Conservation (phyloP, 2,888 invertebrate genomes). For the Fissipunctia ypsillon region DNA sequence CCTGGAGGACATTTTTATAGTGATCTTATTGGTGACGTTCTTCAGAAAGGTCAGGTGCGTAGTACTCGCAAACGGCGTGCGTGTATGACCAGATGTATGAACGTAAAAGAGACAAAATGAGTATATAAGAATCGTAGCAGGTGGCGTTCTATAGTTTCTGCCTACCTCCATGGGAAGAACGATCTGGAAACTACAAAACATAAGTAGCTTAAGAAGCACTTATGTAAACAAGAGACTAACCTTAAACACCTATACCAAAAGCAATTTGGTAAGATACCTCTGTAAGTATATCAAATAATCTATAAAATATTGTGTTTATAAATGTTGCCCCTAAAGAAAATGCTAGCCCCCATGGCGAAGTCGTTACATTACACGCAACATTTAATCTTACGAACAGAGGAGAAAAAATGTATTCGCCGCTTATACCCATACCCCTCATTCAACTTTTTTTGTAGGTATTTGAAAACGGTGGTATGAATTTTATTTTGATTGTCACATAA, state of each 20-base stretch:
- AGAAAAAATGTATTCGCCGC: constrained; percentile 73
- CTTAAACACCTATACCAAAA: not conserved
- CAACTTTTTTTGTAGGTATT: constrained; percentile 62
- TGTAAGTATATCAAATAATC: constrained; percentile 36
- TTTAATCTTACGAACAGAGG: constrained; percentile 74
- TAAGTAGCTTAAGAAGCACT: not conserved
- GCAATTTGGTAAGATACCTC: constrained; percentile 14
- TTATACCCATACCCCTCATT: constrained; percentile 68
- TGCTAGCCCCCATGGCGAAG: constrained; percentile 70
- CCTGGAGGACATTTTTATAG: too few species aligned
- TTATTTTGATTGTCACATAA: not conserved
- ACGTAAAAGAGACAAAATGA: too few species aligned
- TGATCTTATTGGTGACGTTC: too few species aligned
- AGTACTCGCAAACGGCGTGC: too few species aligned
- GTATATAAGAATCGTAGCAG: too few species aligned
- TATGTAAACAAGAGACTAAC: not conserved
- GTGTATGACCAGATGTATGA: too few species aligned
- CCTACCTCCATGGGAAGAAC: too few species aligned
- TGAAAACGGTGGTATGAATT: not conserved
- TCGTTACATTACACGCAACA: constrained; percentile 80
- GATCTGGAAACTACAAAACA: not conserved
- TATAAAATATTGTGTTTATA: constrained; percentile 49
- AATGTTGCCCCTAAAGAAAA: constrained; percentile 68
- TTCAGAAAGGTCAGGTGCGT: too few species aligned
- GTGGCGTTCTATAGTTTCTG: too few species aligned